Evolutionary conservation across 2,113 vertebrate species (phyloP).

Genomic region (Ursus arctos): DNA sequence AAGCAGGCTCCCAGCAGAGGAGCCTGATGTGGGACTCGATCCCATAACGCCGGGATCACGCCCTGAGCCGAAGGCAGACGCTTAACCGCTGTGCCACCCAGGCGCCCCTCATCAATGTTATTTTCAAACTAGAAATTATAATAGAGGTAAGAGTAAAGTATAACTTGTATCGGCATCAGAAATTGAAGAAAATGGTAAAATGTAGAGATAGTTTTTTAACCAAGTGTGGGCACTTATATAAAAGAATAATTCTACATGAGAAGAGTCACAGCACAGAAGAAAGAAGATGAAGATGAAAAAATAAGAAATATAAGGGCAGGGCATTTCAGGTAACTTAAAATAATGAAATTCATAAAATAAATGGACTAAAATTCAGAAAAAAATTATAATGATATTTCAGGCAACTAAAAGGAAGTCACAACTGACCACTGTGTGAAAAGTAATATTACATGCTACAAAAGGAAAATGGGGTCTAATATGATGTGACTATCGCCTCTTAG

Average conservation of each 20-base stretch:
- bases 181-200: constrained; percentile 58
- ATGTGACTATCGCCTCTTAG: background rate
- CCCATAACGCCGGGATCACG: too few relatives aligned
- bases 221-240: constrained; percentile 52
- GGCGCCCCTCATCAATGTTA: constrained; percentile 3
- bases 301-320: background rate
- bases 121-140: constrained; percentile 69
- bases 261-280: background rate
- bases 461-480: background rate
- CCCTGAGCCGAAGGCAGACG: too few relatives aligned
- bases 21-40: too few relatives aligned
- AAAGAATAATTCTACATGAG: background rate
- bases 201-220: constrained; percentile 36
- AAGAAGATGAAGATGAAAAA: background rate
- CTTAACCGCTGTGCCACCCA: too few relatives aligned
- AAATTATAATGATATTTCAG: background rate
- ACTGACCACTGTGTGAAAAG: background rate
- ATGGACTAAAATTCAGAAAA: constrained; percentile 43
- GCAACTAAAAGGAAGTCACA: constrained; percentile 34
- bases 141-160: constrained; percentile 50
- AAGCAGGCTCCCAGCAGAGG: too few relatives aligned
- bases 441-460: constrained; percentile 2
- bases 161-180: constrained; percentile 48
- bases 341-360: constrained; percentile 9
- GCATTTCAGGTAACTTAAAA: background rate